phyloP scores from a whole-genome alignment of 2,797 vertebrate genomes.

The Syngnathus acus region DNA sequence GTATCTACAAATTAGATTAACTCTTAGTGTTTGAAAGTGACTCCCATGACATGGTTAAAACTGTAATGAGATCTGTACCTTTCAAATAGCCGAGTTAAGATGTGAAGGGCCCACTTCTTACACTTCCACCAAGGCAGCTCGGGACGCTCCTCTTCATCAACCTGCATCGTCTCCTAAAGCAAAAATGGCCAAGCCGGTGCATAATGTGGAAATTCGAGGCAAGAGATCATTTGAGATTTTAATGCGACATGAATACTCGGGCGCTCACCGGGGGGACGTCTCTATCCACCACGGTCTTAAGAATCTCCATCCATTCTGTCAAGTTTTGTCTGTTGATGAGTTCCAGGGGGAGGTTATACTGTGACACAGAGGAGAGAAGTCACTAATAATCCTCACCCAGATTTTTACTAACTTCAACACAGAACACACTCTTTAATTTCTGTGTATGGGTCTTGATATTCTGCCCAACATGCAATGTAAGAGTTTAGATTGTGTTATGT shows the following conservation, averaged over 20 bases:
- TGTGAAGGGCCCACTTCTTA: conserved; percentile 99
- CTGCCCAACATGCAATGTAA: no score
- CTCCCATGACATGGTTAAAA: not conserved
- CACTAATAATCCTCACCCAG: not conserved
- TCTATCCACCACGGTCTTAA: conserved; percentile 94
- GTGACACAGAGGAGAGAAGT: conserved; percentile 11
- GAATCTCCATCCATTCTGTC: conserved; percentile 97
- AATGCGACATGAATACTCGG: not conserved
- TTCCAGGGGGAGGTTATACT: conserved; percentile 97
- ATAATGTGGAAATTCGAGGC: not conserved
- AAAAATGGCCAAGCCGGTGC: conserved; percentile 6
- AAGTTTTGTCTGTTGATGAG: conserved; percentile 97
- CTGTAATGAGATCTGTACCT: conserved; percentile 67
- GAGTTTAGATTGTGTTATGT: no score
- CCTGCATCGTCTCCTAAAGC: conserved; percentile 88
- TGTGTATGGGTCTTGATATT: no score
- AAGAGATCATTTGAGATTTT: not conserved
- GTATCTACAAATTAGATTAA: conserved; percentile 68
- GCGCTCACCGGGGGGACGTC: conserved; percentile 89
- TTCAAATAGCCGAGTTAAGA: conserved; percentile 95
- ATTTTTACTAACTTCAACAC: not conserved
- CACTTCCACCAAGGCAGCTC: conserved; percentile 99
- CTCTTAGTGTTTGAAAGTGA: not conserved
- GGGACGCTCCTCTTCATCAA: conserved; percentile 95
- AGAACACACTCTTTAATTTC: not conserved